Percentiles rank a stretch among this genome's conserved stretches.
Conservation (phyloP, 2,797 vertebrate species). For the Microtus obscurus region DNA sequence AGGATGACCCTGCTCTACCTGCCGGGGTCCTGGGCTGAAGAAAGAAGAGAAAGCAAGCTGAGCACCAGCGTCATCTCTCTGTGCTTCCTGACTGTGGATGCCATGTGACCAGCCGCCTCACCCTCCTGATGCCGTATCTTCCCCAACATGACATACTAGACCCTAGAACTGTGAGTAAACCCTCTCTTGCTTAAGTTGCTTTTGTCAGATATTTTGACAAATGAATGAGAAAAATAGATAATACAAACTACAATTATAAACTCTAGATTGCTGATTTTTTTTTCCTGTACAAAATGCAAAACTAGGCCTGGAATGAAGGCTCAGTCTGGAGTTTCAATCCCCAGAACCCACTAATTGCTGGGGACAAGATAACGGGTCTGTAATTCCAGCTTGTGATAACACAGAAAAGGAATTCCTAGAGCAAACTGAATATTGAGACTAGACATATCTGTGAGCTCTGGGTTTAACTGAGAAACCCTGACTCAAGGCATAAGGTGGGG, state of each 20-base stretch:
- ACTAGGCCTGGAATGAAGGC: neutral
- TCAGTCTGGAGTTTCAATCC: neutral
- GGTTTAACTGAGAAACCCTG: neutral
- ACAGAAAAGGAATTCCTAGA: neutral
- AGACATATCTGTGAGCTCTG: neutral
- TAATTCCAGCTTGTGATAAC: neutral
- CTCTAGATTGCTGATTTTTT: constrained; percentile 9
- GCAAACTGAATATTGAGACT: neutral
- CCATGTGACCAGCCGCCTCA: neutral
- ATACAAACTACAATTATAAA: neutral
- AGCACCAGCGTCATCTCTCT: neutral
- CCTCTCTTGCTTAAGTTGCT: neutral
- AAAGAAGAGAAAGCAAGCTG: neutral
- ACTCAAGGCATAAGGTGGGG: neutral
- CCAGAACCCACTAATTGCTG: neutral
- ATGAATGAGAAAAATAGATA: neutral
- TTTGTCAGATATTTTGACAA: neutral
- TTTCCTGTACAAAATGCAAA: neutral
- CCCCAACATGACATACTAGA: neutral
- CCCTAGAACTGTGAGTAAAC: neutral
- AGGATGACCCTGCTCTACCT: neutral
- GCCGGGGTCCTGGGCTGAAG: neutral
- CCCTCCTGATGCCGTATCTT: accelerated
- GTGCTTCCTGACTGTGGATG: neutral
- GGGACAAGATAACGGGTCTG: neutral